Percentiles rank a stretch among this genome's conserved stretches.
Evolutionary conservation across 2,888 invertebrate species (phyloP).

Genomic region (Abrostola triplasia): DNA sequence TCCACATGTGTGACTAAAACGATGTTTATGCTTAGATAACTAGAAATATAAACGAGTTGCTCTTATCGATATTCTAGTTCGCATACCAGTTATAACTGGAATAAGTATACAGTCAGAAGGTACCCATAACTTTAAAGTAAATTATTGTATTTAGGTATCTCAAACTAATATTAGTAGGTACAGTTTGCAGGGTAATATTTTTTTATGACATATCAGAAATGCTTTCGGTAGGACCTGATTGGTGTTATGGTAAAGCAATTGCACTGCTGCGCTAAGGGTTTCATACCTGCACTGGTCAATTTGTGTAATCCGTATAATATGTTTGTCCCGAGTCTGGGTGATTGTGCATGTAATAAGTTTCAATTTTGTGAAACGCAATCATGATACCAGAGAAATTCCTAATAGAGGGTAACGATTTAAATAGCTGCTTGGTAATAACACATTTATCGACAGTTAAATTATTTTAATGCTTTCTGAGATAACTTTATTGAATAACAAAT

Average conservation of each 20-base stretch:
- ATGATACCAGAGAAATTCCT: too few species aligned
- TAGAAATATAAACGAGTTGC: conserved; percentile 19
- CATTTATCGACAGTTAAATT: conserved; percentile 16
- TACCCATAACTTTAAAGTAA: background rate
- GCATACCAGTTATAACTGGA: conserved; percentile 10
- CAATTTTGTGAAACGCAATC: too few species aligned
- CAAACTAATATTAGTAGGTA: too few species aligned
- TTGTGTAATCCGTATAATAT: too few species aligned
- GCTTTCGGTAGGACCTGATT: too few species aligned
- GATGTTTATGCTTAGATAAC: conserved; percentile 11
- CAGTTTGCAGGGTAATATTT: too few species aligned
- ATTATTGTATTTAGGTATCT: background rate
- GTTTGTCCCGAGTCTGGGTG: background rate
- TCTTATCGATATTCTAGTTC: conserved; percentile 30
- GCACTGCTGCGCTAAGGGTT: too few species aligned
- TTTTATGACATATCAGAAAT: too few species aligned
- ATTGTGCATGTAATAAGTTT: too few species aligned
- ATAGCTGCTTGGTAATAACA: conserved; percentile 13
- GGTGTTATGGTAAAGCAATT: too few species aligned
- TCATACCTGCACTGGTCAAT: too few species aligned
- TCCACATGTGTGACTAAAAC: conserved; percentile 26
- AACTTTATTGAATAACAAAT: conserved; percentile 27
- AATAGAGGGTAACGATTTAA: too few species aligned
- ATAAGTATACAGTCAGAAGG: conserved; percentile 1
- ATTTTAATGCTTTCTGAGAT: conserved; percentile 4